Conservation (phyloP, 2,888 invertebrate genomes). For the Ophraella communa region DNA sequence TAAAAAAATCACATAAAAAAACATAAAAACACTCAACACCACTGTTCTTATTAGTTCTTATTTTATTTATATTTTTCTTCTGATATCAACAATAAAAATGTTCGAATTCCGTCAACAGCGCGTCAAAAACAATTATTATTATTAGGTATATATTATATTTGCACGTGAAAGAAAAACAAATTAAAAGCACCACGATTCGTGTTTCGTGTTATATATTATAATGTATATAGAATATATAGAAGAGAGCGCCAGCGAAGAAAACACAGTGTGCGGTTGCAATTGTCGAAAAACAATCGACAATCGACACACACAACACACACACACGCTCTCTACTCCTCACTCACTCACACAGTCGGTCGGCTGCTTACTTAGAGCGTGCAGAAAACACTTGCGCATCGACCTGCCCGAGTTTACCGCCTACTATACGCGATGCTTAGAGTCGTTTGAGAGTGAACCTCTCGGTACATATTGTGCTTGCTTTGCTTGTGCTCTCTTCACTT, state of each 20-base stretch:
- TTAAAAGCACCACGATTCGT: too few species aligned
- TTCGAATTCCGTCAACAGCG: not conserved
- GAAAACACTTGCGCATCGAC: conserved; percentile 57
- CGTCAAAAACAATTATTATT: not conserved
- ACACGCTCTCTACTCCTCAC: too few species aligned
- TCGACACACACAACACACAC: conserved; percentile 43
- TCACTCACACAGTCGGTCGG: conserved; percentile 46
- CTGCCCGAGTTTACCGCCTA: conserved; percentile 59
- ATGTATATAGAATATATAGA: too few species aligned
- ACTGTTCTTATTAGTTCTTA: not conserved
- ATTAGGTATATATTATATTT: too few species aligned
- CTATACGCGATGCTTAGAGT: conserved; percentile 49
- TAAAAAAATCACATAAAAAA: conserved; percentile 1
- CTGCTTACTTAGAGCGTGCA: conserved; percentile 54
- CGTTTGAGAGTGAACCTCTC: conserved; percentile 23
- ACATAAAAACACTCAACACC: conserved; percentile 3
- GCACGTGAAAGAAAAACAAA: too few species aligned
- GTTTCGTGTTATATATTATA: too few species aligned
- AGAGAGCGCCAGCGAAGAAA: conserved; percentile 21
- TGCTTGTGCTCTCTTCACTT: conserved; percentile 16
- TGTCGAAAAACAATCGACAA: conserved; percentile 58
- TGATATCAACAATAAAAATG: not conserved
- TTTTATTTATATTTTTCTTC: not conserved
- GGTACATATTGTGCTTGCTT: conserved; percentile 12
- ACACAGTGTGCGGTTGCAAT: conserved; percentile 53